Evolutionary conservation across 2,797 vertebrate species (phyloP).

Genomic region (Apogon talboti): DNA sequence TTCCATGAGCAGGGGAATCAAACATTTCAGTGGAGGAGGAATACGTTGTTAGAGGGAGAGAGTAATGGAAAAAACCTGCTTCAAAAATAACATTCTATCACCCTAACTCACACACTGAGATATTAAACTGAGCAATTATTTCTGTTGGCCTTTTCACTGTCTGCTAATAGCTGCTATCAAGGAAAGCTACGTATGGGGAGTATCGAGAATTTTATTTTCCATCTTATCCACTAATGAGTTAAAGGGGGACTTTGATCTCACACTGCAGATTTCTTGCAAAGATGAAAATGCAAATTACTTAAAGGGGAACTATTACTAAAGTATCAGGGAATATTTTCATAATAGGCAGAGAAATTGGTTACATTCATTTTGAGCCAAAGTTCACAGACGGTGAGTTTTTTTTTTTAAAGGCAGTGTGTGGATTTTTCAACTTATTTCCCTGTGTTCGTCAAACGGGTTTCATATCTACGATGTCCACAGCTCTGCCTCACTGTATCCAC

Average conservation of each 20-base stretch:
- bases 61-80: slow-evolving; percentile 14
- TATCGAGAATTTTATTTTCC: slow-evolving; percentile 52
- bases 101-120: slow-evolving; percentile 26
- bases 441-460: background rate
- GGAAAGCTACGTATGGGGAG: slow-evolving; percentile 10
- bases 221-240: slow-evolving; percentile 57
- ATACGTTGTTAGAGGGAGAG: background rate
- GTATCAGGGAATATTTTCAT: slow-evolving; percentile 23
- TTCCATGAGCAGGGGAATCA: slow-evolving; percentile 37
- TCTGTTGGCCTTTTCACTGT: slow-evolving; percentile 42
- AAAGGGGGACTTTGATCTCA: slow-evolving; percentile 64
- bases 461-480: slow-evolving; percentile 39
- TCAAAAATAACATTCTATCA: slow-evolving; percentile 13
- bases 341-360: slow-evolving; percentile 27
- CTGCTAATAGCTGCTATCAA: slow-evolving; percentile 43
- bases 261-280: slow-evolving; percentile 34
- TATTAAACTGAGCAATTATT: slow-evolving; percentile 58
- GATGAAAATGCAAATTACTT: slow-evolving; percentile 57
- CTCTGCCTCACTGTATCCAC: slow-evolving; percentile 14
- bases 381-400: background rate
- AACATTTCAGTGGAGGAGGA: slow-evolving; percentile 26
- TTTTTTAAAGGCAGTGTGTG: slow-evolving; percentile 15
- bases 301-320: slow-evolving; percentile 30
- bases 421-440: slow-evolving; percentile 31
- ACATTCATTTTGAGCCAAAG: slow-evolving; percentile 14